Conservation (phyloP, 2,888 invertebrate genomes). For the Lepetodrilus schrolli region DNA sequence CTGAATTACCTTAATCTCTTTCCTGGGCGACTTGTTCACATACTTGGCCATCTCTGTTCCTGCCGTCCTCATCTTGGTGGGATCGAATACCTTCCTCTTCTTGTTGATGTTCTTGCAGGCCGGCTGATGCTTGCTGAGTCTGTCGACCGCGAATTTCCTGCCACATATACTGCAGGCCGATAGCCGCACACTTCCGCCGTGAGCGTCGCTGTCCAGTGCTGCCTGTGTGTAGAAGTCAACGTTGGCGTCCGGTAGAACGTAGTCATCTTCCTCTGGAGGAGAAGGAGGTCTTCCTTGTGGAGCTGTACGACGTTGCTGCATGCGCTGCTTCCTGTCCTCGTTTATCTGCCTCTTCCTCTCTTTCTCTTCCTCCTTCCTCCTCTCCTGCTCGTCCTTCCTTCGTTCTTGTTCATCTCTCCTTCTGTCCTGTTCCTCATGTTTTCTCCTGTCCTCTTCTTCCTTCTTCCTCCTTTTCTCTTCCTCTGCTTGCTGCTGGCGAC, state of each 20-base stretch:
- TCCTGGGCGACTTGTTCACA: slow-evolving; percentile 72
- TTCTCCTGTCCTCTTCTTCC: slow-evolving; percentile 34
- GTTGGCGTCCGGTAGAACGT: background rate
- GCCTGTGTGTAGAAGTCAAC: slow-evolving; percentile 44
- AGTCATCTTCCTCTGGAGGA: background rate
- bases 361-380: slow-evolving; percentile 4
- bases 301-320: background rate
- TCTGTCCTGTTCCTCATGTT: slow-evolving; percentile 21
- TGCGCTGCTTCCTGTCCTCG: background rate
- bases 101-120: slow-evolving; percentile 67
- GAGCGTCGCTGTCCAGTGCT: slow-evolving; percentile 47
- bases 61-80: slow-evolving; percentile 77
- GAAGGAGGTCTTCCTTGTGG: background rate
- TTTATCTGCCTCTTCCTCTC: background rate
- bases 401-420: background rate
- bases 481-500: slow-evolving; percentile 41
- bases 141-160: slow-evolving; percentile 86
- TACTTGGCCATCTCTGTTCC: slow-evolving; percentile 92
- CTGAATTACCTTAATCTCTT: no score
- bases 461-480: slow-evolving; percentile 41
- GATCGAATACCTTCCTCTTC: slow-evolving; percentile 71
- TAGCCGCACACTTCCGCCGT: slow-evolving; percentile 62
- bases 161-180: slow-evolving; percentile 84
- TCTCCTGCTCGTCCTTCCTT: background rate
- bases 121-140: slow-evolving; percentile 76